A percentile compares a stretch with the other conserved stretches of the same genome.
phyloP scores from a whole-genome alignment of 2,113 vertebrate genomes.

The Pterocles orientalis region DNA sequence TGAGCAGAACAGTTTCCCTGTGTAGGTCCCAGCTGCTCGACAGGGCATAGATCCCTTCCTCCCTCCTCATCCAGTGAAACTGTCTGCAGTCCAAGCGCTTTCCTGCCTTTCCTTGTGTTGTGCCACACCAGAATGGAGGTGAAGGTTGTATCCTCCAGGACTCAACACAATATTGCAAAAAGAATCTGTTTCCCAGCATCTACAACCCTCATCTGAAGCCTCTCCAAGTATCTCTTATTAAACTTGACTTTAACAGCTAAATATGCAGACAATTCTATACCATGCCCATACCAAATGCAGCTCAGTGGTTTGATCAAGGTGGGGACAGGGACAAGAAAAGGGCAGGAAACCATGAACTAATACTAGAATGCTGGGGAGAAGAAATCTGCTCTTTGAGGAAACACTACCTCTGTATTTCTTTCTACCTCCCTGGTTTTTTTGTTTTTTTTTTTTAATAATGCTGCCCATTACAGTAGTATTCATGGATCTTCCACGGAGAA shows the following conservation, averaged over 20 bases:
- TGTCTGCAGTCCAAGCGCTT: background rate
- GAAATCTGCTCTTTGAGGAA: background rate
- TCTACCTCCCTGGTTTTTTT: background rate
- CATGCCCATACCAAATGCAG: fast-evolving
- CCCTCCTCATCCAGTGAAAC: background rate
- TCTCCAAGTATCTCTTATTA: background rate
- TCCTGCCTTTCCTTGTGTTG: background rate
- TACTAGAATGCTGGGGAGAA: background rate
- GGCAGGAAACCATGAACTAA: background rate
- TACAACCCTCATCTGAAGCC: background rate
- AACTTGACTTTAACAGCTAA: background rate
- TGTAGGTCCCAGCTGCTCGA: background rate
- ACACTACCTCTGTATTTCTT: background rate
- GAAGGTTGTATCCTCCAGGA: constrained; percentile 10
- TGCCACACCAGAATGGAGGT: background rate
- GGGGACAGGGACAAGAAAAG: background rate
- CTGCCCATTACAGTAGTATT: background rate
- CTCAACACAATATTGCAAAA: background rate
- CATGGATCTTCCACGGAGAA: background rate
- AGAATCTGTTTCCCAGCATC: background rate
- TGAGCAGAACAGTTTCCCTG: background rate
- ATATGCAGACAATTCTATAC: background rate
- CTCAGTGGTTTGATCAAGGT: background rate
- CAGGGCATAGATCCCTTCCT: background rate
- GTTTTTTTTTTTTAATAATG: background rate